Percentiles rank a stretch among this genome's conserved stretches.
Conservation (phyloP, 1,140 invertebrate genomes). For the Pseudomyrmex pallidus region DNA sequence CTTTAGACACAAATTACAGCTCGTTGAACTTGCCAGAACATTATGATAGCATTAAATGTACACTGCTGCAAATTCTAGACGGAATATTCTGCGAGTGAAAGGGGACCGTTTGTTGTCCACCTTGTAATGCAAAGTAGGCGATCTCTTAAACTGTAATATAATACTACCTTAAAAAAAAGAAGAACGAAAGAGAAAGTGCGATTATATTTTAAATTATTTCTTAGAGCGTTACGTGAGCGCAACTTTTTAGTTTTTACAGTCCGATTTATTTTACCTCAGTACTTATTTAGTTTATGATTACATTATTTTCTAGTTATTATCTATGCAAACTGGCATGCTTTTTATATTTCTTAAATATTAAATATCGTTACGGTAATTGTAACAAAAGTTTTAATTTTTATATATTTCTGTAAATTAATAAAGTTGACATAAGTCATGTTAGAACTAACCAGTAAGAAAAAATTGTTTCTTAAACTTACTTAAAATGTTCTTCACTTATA, state of each 20-base stretch:
- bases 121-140: slow-evolving; percentile 28
- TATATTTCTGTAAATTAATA: too few relatives aligned
- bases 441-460: too few relatives aligned
- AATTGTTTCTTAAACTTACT: too few relatives aligned
- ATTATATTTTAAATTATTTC: neutral
- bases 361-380: too few relatives aligned
- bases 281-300: slow-evolving; percentile 2
- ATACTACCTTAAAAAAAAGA: slow-evolving; percentile 3
- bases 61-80: slow-evolving; percentile 20
- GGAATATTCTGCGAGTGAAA: slow-evolving; percentile 46
- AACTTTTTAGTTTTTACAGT: neutral
- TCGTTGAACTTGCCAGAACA: slow-evolving; percentile 38
- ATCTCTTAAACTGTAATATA: slow-evolving; percentile 17
- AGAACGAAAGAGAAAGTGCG: neutral
- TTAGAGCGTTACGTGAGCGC: neutral
- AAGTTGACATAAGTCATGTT: too few relatives aligned
- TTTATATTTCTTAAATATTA: too few relatives aligned
- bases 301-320: slow-evolving; percentile 5
- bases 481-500: too few relatives aligned
- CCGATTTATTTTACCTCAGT: neutral
- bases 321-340: neutral
- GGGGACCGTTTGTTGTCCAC: slow-evolving; percentile 19
- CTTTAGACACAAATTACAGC: slow-evolving; percentile 47
- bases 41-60: slow-evolving; percentile 21
- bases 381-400: too few relatives aligned